A percentile compares a stretch with the other conserved stretches of the same genome.
phyloP scores from a whole-genome alignment of 2,888 invertebrate genomes.

The Teinopalpus imperialis region DNA sequence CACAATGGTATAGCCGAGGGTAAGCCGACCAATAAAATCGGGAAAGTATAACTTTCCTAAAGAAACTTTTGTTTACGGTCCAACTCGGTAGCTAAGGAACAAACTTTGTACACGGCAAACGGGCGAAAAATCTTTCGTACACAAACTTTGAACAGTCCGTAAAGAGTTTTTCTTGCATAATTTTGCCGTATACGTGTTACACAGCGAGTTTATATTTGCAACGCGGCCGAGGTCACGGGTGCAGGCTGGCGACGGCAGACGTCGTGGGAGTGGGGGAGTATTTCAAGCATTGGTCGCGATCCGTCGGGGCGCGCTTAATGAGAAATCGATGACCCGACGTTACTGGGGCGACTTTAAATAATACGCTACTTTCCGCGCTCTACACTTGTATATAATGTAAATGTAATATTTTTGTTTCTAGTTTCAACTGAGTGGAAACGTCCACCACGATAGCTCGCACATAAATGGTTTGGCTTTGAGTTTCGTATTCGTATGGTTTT shows the following conservation, averaged over 20 bases:
- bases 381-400: neutral
- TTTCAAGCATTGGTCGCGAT: conserved; percentile 1
- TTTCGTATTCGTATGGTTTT: too few relatives aligned
- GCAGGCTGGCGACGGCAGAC: conserved; percentile 5
- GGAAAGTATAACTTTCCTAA: neutral
- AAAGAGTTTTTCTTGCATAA: neutral
- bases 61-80: too few relatives aligned
- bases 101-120: too few relatives aligned
- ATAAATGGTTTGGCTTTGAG: too few relatives aligned
- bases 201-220: conserved; percentile 11
- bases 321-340: conserved; percentile 24
- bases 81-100: too few relatives aligned
- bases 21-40: neutral
- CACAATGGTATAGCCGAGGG: neutral
- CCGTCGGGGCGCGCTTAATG: conserved; percentile 8
- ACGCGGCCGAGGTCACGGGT: conserved; percentile 13
- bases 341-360: conserved; percentile 14
- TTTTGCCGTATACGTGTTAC: neutral
- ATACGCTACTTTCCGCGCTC: neutral
- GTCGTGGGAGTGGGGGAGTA: conserved; percentile 7
- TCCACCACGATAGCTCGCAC: too few relatives aligned
- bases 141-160: too few relatives aligned
- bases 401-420: neutral
- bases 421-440: too few relatives aligned
- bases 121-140: too few relatives aligned